These are phyloP conservation scores for Portunus trituberculatus DNA, from an alignment of 1,140 invertebrate genomes.

Conservation along the genomic window DNA sequence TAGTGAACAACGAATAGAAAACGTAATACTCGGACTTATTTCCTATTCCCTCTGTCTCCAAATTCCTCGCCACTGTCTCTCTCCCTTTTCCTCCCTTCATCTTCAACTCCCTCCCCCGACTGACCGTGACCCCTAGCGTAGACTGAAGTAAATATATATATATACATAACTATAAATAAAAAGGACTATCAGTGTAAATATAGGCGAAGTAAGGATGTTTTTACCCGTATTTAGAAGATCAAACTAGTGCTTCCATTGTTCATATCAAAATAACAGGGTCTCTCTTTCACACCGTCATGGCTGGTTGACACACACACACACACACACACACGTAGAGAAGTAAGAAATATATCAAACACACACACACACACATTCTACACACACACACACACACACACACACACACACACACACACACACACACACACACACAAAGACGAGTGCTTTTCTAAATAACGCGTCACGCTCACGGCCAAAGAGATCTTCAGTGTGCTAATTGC, in stretches of 20 bases:
- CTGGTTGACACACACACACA: slow-evolving; percentile 31
- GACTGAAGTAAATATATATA: slow-evolving; percentile 49
- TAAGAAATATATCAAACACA: background rate
- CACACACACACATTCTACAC: slow-evolving; percentile 46
- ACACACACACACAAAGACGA: background rate
- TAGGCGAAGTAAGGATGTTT: background rate
- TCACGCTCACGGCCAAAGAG: background rate
- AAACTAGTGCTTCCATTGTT: slow-evolving; percentile 43
- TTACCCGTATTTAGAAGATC: slow-evolving; percentile 3
- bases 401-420: slow-evolving; percentile 10
- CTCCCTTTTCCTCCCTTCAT: background rate
- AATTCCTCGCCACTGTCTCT: background rate
- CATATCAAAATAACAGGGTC: slow-evolving; percentile 22
- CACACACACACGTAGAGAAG: slow-evolving; percentile 25
- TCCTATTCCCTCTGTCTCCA: too few species aligned
- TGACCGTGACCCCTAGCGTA: background rate
- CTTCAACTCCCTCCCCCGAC: background rate
- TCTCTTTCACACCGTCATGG: background rate
- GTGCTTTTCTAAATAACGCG: too few species aligned
- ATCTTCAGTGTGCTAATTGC: background rate
- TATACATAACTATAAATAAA: slow-evolving; percentile 56
- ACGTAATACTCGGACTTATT: background rate
- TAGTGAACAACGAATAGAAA: background rate
- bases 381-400: slow-evolving; percentile 45
- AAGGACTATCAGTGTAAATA: background rate